A percentile compares a stretch with the other conserved stretches of the same genome.
Conservation (phyloP, 2,888 invertebrate species). For the Drosophila emarginata region DNA sequence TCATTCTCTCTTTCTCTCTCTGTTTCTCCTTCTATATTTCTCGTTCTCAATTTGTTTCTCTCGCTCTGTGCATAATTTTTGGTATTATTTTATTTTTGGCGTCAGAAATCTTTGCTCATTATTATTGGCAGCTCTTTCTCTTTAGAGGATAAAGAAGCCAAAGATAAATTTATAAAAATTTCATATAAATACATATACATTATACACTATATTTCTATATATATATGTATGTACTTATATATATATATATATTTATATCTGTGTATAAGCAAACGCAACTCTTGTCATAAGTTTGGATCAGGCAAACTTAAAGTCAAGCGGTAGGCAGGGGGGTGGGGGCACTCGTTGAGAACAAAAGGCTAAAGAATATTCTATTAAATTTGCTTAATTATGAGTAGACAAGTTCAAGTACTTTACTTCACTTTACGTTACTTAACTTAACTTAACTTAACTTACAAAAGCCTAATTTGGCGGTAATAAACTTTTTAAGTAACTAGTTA, state of each 20-base stretch:
- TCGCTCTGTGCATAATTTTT: constrained; percentile 51
- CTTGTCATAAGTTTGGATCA: constrained; percentile 2
- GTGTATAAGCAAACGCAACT: not conserved
- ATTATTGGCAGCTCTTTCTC: constrained; percentile 62
- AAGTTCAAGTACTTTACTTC: constrained; percentile 38
- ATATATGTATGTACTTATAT: not conserved
- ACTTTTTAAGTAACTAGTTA: constrained; percentile 50
- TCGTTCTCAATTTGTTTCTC: not conserved
- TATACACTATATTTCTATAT: not conserved
- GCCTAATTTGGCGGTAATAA: constrained; percentile 59
- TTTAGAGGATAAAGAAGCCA: constrained; percentile 12
- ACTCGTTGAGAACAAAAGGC: not conserved
- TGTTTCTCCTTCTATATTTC: not conserved
- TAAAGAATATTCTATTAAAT: not conserved
- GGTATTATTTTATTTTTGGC: constrained; percentile 53
- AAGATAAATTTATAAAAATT: constrained; percentile 22
- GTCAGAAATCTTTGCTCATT: constrained; percentile 72
- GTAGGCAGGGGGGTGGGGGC: too few species aligned
- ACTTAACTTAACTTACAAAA: constrained; percentile 22
- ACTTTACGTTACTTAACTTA: not conserved
- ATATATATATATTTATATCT: not conserved
- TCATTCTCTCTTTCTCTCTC: constrained; percentile 11
- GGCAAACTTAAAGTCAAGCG: not conserved
- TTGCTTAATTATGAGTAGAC: constrained; percentile 14
- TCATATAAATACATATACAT: not conserved